A percentile compares a stretch with the other conserved stretches of the same genome.
Evolutionary conservation across 2,113 vertebrate genomes (phyloP).

Genomic region (Leptobrachium leishanense): DNA sequence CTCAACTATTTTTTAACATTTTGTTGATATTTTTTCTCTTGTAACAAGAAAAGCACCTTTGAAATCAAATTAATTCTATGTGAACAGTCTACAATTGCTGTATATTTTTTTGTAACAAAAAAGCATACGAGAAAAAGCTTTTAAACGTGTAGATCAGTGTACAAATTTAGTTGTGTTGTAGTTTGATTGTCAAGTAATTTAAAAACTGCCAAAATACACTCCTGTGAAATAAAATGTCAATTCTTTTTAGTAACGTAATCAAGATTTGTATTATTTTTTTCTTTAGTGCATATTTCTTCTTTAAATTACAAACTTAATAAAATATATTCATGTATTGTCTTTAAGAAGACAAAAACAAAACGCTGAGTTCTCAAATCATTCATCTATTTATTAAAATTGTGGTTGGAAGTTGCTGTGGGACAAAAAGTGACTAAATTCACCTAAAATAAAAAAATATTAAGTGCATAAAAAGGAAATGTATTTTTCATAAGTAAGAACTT

Average conservation of each 20-base stretch:
- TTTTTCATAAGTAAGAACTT: no score
- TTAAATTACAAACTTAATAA: conserved; percentile 26
- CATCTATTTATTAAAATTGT: not conserved
- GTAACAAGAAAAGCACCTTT: conserved; percentile 16
- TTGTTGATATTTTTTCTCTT: not conserved
- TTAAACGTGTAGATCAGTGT: conserved; percentile 30
- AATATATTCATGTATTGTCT: not conserved
- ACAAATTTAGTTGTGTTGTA: conserved; percentile 39
- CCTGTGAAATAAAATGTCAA: conserved; percentile 6
- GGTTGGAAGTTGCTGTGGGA: not conserved
- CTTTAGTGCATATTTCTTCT: conserved; percentile 22
- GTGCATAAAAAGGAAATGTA: no score
- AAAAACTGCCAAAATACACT: conserved; percentile 41
- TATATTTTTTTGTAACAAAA: conserved; percentile 18
- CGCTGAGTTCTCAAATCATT: not conserved
- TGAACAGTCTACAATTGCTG: not conserved
- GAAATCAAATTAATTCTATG: not conserved
- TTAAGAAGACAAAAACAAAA: not conserved
- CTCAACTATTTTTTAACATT: not conserved
- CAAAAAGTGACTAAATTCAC: no score
- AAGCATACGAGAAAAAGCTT: not conserved
- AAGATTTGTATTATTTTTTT: conserved; percentile 39
- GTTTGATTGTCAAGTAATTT: conserved; percentile 32
- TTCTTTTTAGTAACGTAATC: conserved; percentile 36
- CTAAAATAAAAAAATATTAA: no score